A percentile compares a stretch with the other conserved stretches of the same genome.
phyloP scores from a whole-genome alignment of 2,797 vertebrate species.

The Helicolenus hilgendorfi region DNA sequence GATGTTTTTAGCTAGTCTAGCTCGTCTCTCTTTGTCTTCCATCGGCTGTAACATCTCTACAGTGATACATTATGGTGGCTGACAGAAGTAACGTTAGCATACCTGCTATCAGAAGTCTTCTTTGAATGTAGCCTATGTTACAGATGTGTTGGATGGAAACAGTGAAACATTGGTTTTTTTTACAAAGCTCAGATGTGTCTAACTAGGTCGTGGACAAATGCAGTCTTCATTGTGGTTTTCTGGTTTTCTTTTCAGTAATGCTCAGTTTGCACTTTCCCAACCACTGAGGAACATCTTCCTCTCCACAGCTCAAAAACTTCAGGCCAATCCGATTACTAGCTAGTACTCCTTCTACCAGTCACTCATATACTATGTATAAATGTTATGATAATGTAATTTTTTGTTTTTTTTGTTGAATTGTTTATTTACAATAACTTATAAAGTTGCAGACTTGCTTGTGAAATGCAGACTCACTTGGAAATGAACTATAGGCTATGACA shows the following conservation, averaged over 20 bases:
- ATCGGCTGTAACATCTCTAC: not conserved
- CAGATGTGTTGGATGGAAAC: slow-evolving; percentile 20
- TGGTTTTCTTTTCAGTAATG: not conserved
- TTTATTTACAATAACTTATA: not conserved
- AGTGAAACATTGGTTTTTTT: not conserved
- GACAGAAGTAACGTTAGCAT: not conserved
- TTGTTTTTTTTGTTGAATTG: no score
- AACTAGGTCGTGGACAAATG: no score
- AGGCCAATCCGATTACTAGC: not conserved
- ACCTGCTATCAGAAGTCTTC: not conserved
- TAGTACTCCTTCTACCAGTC: not conserved
- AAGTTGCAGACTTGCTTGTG: not conserved
- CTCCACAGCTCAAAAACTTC: not conserved
- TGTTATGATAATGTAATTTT: no score
- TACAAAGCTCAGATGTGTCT: fast-evolving
- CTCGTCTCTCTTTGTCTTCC: slow-evolving; percentile 61
- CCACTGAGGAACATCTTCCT: not conserved
- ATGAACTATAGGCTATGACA: not conserved
- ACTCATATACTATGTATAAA: fast-evolving
- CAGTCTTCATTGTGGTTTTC: not conserved
- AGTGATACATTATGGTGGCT: not conserved
- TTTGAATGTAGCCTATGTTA: fast-evolving
- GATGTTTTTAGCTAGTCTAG: slow-evolving; percentile 2
- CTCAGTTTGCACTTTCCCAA: not conserved
- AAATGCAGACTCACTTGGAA: not conserved